A percentile compares a stretch with the other conserved stretches of the same genome.
Conservation (phyloP, 2,113 vertebrate genomes). For the Pyxicephalus adspersus region DNA sequence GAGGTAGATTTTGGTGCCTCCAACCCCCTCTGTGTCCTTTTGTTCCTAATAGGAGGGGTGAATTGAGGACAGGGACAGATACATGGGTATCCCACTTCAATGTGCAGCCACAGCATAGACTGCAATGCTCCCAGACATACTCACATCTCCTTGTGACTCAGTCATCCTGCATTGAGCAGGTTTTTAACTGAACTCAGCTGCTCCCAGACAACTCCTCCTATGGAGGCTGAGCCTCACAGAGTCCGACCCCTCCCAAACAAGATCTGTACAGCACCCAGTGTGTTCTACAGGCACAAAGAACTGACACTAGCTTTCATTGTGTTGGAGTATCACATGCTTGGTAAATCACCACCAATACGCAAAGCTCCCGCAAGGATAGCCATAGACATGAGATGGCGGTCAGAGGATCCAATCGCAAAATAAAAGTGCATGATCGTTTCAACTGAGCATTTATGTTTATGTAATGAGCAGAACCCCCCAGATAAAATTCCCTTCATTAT, state of each 20-base stretch:
- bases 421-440: no score
- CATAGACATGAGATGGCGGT: not conserved
- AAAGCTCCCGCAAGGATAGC: not conserved
- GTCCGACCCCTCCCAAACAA: not conserved
- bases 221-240: not conserved
- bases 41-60: constrained; percentile 26
- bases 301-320: not conserved
- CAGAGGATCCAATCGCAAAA: not conserved
- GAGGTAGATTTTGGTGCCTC: not conserved
- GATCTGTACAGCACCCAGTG: not conserved
- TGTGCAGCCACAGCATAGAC: constrained; percentile 19
- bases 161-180: constrained; percentile 38
- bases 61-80: not conserved
- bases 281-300: constrained; percentile 4
- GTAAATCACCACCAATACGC: not conserved
- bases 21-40: constrained; percentile 17
- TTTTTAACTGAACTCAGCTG: constrained; percentile 55
- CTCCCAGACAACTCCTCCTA: constrained; percentile 43
- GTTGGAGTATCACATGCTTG: not conserved
- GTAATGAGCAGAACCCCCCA: no score
- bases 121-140: constrained; percentile 4
- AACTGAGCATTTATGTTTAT: no score
- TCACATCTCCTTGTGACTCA: constrained; percentile 39
- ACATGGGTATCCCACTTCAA: constrained; percentile 1
- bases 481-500: no score